Evolutionary conservation across 2,113 vertebrate species (phyloP), one percentile per base, ranked within the genome.

Genomic region (Nycticorax nycticorax): DNA sequence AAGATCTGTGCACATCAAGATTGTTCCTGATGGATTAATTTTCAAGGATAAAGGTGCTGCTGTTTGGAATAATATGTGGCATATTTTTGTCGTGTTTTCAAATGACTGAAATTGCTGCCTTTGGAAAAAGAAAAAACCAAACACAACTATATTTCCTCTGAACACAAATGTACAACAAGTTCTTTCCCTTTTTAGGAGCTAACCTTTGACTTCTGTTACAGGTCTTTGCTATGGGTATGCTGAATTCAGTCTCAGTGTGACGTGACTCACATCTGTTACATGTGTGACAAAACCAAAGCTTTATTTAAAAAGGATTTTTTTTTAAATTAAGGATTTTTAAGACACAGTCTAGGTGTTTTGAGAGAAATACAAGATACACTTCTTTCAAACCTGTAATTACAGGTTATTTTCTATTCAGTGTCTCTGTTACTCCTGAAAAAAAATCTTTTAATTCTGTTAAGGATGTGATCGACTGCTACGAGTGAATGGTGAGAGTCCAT

Each of bases 401-500:
- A 28, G 74, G 47, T 72, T 74, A 52, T 81, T 93, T 24, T 85
- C 71, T 92, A 33, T 76, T 93, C 69, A 39, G 3, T 73, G 52
- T 91, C 86, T 88, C 90, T 96, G 66, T 97, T 97, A 92, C 66
- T 84, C 67, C 39, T 78, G 62, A 83, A 60, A 79, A 92, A 94
- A 68, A 1, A 35, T 55, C 18, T 60, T 76, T 94, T 53, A 17
- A 33, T 90, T 92, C 73, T 55, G 22, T 79, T 93, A 92, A 90
- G 55, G 56, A 35, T 92, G 22, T 67, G 50, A 47, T 47, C 28
- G 14, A 18, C 19, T 77, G 28, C 48, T 75, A 24, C 21, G 55
- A 81, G 43, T 52, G 37, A 74, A 47, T 63, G 30, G 41, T 52
- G 43, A 81, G 45, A 90, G n/a, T 78, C 72, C 14, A 19, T 77